Conservation (phyloP, 2,113 vertebrate species). For the Gymnogyps californianus region DNA sequence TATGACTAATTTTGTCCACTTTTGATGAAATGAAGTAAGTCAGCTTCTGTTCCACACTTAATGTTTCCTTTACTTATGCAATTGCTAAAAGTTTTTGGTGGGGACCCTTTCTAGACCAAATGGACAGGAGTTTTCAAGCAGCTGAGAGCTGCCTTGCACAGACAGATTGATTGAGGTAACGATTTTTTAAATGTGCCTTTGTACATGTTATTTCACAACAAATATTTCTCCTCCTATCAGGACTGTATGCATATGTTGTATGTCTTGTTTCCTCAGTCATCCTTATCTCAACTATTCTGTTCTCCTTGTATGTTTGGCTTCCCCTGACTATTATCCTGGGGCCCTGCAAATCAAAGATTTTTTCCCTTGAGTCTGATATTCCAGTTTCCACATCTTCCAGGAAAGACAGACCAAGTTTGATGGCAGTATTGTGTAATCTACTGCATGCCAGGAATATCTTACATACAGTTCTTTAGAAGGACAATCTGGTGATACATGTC, state of each 20-base stretch:
- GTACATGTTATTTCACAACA: background rate
- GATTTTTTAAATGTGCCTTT: background rate
- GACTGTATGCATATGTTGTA: background rate
- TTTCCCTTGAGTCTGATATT: slow-evolving; percentile 65
- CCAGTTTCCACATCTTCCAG: slow-evolving; percentile 68
- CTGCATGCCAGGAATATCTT: slow-evolving; percentile 76
- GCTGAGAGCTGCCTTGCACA: background rate
- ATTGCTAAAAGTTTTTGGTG: background rate
- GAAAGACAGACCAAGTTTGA: slow-evolving; percentile 55
- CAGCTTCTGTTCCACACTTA: background rate
- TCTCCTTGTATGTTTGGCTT: slow-evolving; percentile 32
- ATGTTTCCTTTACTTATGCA: background rate
- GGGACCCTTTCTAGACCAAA: background rate
- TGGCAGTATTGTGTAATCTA: slow-evolving; percentile 68
- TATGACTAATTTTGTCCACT: background rate
- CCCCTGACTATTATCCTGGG: slow-evolving; percentile 14
- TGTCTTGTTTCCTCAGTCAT: slow-evolving; percentile 38
- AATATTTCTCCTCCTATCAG: background rate
- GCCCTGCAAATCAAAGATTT: slow-evolving; percentile 59
- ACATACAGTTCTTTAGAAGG: slow-evolving; percentile 62
- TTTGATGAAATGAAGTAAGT: background rate
- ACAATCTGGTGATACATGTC: slow-evolving; percentile 55
- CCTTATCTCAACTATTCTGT: slow-evolving; percentile 48
- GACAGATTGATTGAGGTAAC: background rate
- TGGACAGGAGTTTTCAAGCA: background rate